Evolutionary conservation across 1,140 invertebrate genomes (phyloP).

Genomic region (Melipona quadrifasciata): DNA sequence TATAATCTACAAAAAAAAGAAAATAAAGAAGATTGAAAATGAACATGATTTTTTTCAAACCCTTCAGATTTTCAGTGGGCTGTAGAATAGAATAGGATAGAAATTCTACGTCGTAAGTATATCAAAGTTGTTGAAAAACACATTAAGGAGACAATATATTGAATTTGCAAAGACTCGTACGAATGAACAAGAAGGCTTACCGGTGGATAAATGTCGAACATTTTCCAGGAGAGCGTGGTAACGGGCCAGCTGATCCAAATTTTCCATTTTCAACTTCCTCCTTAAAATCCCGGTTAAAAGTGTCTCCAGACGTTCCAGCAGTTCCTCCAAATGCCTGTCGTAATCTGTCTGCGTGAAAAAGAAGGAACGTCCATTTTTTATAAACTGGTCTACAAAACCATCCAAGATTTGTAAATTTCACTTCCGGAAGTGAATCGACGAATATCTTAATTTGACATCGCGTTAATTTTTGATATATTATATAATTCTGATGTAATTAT

Average conservation of each 20-base stretch:
- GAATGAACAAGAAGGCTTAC: conserved; percentile 47
- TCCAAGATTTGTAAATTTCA: too few species aligned
- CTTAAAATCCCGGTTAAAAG: conserved; percentile 67
- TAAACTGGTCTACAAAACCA: too few species aligned
- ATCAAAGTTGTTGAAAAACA: background rate
- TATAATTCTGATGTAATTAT: too few species aligned
- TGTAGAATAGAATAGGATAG: too few species aligned
- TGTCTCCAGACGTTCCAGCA: conserved; percentile 72
- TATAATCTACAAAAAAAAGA: too few species aligned
- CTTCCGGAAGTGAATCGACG: too few species aligned
- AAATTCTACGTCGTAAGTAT: too few species aligned
- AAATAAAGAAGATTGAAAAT: too few species aligned
- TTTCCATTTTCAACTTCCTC: conserved; percentile 60
- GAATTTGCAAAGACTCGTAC: background rate
- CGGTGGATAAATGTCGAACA: conserved; percentile 65
- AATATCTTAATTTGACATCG: too few species aligned
- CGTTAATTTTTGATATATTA: too few species aligned
- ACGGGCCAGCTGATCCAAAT: conserved; percentile 63
- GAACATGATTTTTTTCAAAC: too few species aligned
- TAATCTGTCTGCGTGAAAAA: conserved; percentile 84
- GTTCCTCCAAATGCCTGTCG: conserved; percentile 86
- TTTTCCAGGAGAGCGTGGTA: conserved; percentile 72
- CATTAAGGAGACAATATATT: background rate
- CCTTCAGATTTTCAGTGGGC: too few species aligned
- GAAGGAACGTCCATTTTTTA: background rate